Conservation (phyloP, 2,888 invertebrate species). For the Drosophila peninsularis region DNA sequence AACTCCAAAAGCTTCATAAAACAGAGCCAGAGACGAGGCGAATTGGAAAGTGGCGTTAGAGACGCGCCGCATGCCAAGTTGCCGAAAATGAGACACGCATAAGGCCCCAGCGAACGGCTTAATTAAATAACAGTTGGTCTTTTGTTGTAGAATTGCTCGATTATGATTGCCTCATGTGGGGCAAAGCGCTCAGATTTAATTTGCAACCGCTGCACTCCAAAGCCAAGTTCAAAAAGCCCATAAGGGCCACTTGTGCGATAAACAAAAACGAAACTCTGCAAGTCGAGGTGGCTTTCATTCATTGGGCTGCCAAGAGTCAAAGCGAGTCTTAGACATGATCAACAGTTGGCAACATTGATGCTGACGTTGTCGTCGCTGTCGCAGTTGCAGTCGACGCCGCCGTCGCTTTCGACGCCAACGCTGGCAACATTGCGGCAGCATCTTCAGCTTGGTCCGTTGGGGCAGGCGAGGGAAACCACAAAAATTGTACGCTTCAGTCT, state of each 20-base stretch:
- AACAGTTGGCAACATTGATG: conserved; percentile 67
- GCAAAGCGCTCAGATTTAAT: conserved; percentile 31
- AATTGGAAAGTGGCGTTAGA: conserved; percentile 47
- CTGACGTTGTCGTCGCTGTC: conserved; percentile 26
- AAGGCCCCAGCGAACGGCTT: conserved; percentile 46
- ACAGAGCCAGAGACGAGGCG: conserved; percentile 12
- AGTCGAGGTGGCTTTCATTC: conserved; percentile 66
- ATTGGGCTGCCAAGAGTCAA: conserved; percentile 44
- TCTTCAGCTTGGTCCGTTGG: conserved; percentile 52
- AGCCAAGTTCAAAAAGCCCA: conserved; percentile 74
- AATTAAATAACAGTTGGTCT: conserved; percentile 44
- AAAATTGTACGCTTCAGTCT: conserved; percentile 74
- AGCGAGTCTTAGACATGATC: conserved; percentile 43
- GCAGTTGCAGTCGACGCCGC: conserved; percentile 4
- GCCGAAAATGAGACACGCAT: conserved; percentile 49
- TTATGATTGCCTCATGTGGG: conserved; percentile 58
- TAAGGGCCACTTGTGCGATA: conserved; percentile 49
- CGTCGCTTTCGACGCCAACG: conserved; percentile 22
- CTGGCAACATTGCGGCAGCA: conserved; percentile 66
- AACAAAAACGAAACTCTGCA: conserved; percentile 15
- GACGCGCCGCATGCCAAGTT: conserved; percentile 39
- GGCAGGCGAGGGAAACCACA: conserved; percentile 66
- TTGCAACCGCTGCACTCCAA: conserved; percentile 50
- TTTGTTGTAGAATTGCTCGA: conserved; percentile 48
- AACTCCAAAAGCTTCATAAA: conserved; percentile 48